Evolutionary conservation across 2,113 vertebrate genomes (phyloP).

Genomic region (Mirounga angustirostris): DNA sequence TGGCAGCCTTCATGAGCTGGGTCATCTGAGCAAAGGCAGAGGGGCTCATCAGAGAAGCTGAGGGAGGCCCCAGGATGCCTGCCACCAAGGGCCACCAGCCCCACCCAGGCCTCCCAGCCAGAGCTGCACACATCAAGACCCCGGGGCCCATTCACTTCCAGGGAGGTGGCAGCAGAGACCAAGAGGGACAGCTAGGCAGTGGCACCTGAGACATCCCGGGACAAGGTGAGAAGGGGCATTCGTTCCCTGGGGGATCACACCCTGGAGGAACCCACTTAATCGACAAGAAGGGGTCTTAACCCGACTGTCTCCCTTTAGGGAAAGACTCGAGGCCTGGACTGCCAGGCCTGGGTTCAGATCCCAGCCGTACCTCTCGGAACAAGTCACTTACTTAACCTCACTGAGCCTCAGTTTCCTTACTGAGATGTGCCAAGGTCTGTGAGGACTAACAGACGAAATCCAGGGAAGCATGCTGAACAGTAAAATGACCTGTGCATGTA

Average conservation of each 20-base stretch:
- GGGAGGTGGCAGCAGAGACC: background rate
- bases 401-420: constrained; percentile 26
- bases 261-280: background rate
- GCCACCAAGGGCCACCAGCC: background rate
- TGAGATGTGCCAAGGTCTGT: background rate
- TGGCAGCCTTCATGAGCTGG: constrained; percentile 97
- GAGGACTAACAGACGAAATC: background rate
- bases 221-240: background rate
- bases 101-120: background rate
- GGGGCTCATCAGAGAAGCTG: background rate
- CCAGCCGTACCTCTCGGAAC: background rate
- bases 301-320: background rate
- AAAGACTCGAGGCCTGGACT: background rate
- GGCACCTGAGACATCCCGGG: background rate
- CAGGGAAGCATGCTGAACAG: background rate
- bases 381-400: background rate
- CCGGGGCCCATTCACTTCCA: background rate
- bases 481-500: rapidly evolving
- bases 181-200: background rate
- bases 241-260: rapidly evolving
- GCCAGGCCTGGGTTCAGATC: background rate
- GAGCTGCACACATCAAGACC: background rate
- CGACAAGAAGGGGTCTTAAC: background rate
- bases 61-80: background rate
- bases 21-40: constrained; percentile 90